Conservation (phyloP, 2,888 invertebrate genomes). For the Drosophila mayaguana region DNA sequence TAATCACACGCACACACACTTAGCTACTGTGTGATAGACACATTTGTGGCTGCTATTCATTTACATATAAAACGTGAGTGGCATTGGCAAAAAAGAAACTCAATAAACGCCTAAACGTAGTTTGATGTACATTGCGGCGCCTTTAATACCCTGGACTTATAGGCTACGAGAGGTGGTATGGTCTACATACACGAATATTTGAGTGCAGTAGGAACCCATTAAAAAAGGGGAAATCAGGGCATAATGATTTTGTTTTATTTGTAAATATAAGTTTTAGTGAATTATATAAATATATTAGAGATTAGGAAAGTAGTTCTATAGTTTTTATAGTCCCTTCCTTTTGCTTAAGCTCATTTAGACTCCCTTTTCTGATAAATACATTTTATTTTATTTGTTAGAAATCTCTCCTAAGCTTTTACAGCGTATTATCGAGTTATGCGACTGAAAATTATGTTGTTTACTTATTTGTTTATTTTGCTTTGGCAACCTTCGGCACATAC, state of each 20-base stretch:
- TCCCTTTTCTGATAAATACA: neutral
- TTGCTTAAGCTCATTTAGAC: neutral
- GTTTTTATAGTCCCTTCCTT: neutral
- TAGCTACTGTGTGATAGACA: neutral
- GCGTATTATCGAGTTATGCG: neutral
- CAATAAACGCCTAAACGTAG: slow-evolving; percentile 18
- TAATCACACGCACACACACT: slow-evolving; percentile 26
- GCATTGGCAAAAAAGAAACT: slow-evolving; percentile 42
- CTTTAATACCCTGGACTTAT: slow-evolving; percentile 23
- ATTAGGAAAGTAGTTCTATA: too few relatives aligned
- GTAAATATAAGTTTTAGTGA: too few relatives aligned
- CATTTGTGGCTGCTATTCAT: slow-evolving; percentile 48
- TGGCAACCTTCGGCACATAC: slow-evolving; percentile 26
- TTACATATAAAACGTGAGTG: slow-evolving; percentile 66
- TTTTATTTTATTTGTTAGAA: neutral
- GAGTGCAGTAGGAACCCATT: too few relatives aligned
- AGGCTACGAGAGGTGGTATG: neutral
- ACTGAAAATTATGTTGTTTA: neutral
- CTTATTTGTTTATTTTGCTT: slow-evolving; percentile 22
- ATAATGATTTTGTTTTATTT: too few relatives aligned
- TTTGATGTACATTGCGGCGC: slow-evolving; percentile 3
- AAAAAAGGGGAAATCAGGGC: too few relatives aligned
- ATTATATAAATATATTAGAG: too few relatives aligned
- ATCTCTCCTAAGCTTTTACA: neutral
- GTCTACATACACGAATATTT: too few relatives aligned